phyloP scores from a whole-genome alignment of 2,888 invertebrate genomes.

The Emmelina monodactyla region DNA sequence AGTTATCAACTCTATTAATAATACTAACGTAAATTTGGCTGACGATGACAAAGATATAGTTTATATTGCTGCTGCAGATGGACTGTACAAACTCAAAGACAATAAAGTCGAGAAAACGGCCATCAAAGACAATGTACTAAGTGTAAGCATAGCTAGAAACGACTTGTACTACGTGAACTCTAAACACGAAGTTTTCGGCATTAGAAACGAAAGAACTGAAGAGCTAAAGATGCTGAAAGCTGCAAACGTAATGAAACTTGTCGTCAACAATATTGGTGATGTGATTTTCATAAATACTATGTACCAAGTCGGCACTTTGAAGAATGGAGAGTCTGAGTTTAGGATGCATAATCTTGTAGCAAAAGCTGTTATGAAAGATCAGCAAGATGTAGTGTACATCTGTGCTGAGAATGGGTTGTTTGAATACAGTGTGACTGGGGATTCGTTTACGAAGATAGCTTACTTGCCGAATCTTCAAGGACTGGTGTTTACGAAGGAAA shows the following conservation, averaged over 20 bases:
- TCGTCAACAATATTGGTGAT: neutral
- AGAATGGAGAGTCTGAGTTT: neutral
- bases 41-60: neutral
- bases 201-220: neutral
- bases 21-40: neutral
- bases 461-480: constrained; percentile 1
- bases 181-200: neutral
- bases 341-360: neutral
- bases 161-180: neutral
- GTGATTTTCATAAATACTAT: neutral
- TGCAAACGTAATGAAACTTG: neutral
- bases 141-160: neutral
- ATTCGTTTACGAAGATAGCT: neutral
- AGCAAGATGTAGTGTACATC: neutral
- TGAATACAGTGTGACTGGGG: neutral
- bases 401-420: neutral
- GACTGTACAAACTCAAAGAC: neutral
- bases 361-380: neutral
- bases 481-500: neutral
- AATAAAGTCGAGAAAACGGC: neutral
- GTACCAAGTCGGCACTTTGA: neutral
- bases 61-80: neutral
- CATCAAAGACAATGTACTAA: neutral
- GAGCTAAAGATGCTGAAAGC: neutral
- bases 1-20: neutral